A percentile compares a stretch with the other conserved stretches of the same genome.
These are phyloP conservation scores for Cosmopolites sordidus DNA, from an alignment of 2,888 invertebrate genomes.

Conservation along the genomic window DNA sequence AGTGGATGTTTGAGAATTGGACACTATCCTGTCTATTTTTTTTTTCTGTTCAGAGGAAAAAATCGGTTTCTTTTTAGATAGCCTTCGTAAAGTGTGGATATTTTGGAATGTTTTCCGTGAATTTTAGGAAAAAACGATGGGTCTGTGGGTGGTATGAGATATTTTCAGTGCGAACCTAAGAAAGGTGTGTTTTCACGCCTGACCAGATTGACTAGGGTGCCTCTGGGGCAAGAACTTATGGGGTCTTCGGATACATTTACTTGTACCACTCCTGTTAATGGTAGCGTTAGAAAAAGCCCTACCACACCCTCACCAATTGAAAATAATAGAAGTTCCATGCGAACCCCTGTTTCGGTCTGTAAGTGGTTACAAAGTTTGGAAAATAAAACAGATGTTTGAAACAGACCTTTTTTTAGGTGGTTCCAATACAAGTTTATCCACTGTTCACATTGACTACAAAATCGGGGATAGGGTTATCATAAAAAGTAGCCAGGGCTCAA, in stretches of 20 bases:
- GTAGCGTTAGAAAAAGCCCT: slow-evolving; percentile 40
- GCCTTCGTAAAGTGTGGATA: no score
- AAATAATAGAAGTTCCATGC: slow-evolving; percentile 39
- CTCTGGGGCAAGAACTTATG: slow-evolving; percentile 55
- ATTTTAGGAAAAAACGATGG: slow-evolving; percentile 91
- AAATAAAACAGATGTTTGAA: not conserved
- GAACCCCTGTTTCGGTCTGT: slow-evolving; percentile 41
- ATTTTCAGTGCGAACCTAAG: slow-evolving; percentile 90
- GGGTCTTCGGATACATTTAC: slow-evolving; percentile 40
- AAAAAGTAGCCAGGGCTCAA: slow-evolving; percentile 79
- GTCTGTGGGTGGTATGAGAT: slow-evolving; percentile 84
- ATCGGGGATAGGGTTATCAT: slow-evolving; percentile 91
- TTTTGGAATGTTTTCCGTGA: not conserved
- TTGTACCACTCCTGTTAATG: slow-evolving; percentile 37
- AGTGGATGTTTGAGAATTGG: no score
- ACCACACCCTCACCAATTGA: slow-evolving; percentile 44
- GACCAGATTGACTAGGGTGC: slow-evolving; percentile 74
- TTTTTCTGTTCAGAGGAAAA: no score
- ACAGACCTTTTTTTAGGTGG: slow-evolving; percentile 43
- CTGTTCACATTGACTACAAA: slow-evolving; percentile 59
- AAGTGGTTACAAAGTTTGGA: slow-evolving; percentile 22
- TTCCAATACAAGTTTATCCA: slow-evolving; percentile 52
- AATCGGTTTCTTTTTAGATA: no score
- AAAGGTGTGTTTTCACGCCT: slow-evolving; percentile 92
- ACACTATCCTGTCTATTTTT: no score